Percentiles rank a stretch among this genome's conserved stretches.
Conservation (phyloP, 2,797 vertebrate species). For the Myotis planiceps region DNA sequence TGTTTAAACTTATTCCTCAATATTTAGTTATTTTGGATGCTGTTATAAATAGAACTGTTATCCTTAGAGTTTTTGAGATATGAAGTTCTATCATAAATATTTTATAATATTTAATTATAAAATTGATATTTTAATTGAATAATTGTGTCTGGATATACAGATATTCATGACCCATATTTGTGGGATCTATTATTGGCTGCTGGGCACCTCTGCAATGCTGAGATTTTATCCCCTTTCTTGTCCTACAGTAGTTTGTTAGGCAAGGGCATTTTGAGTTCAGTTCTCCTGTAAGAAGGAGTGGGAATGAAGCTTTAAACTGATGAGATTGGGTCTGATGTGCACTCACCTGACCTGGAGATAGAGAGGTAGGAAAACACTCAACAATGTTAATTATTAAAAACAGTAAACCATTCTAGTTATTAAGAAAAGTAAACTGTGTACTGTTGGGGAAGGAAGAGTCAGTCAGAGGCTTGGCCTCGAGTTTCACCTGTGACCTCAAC, state of each 20-base stretch:
- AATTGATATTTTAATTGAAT: neutral
- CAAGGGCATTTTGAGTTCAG: neutral
- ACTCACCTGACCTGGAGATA: neutral
- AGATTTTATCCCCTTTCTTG: neutral
- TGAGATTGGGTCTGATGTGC: neutral
- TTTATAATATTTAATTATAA: constrained; percentile 1
- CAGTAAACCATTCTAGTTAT: neutral
- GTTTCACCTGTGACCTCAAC: neutral
- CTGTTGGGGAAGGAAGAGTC: neutral
- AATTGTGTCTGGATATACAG: neutral
- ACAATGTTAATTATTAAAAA: neutral
- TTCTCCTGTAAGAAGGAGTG: neutral
- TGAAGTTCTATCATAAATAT: neutral
- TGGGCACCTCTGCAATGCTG: neutral
- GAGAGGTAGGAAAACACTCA: neutral
- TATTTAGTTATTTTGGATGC: constrained; percentile 25
- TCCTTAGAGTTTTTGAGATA: neutral
- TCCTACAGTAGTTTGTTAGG: neutral
- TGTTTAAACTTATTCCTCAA: neutral
- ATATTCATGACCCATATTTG: neutral
- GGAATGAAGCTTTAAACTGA: neutral
- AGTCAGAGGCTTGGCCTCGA: neutral
- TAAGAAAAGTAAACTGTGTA: neutral
- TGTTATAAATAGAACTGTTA: neutral
- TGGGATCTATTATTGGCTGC: neutral